phyloP scores from a whole-genome alignment of 1,140 invertebrate genomes.

The Drosophila burlai region DNA sequence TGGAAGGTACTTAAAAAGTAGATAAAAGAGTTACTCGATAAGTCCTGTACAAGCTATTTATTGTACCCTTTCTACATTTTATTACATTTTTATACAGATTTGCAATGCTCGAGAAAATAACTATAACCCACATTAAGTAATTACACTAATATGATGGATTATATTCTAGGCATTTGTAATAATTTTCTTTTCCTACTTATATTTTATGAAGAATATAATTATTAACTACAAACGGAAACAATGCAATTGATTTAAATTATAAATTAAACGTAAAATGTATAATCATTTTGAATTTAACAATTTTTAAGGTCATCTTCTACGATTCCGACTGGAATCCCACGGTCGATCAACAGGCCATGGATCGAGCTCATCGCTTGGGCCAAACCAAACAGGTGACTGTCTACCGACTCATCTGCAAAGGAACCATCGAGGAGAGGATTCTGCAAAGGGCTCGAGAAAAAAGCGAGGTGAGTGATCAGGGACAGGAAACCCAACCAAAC shows the following conservation, averaged over 20 bases:
- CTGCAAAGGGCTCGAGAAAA: slow-evolving; percentile 95
- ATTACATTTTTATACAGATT: background rate
- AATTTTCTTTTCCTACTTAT: background rate
- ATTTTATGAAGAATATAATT: too few relatives aligned
- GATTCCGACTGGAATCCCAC: slow-evolving; percentile 99
- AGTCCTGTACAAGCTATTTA: slow-evolving; percentile 25
- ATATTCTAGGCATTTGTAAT: background rate
- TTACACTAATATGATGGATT: background rate
- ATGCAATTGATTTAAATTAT: too few relatives aligned
- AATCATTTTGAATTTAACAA: background rate
- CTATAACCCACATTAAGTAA: background rate
- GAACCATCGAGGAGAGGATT: slow-evolving; percentile 96
- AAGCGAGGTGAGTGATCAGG: slow-evolving; percentile 90
- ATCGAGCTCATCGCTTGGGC: slow-evolving; percentile 94
- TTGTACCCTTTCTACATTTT: slow-evolving; percentile 14
- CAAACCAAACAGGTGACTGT: slow-evolving; percentile 97
- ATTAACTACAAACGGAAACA: too few relatives aligned
- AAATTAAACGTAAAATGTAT: too few relatives aligned
- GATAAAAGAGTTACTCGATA: slow-evolving; percentile 31
- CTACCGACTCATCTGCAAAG: slow-evolving; percentile 95
- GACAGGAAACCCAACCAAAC: slow-evolving; percentile 57
- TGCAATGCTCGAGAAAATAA: background rate
- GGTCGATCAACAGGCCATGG: slow-evolving; percentile 97
- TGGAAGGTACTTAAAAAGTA: slow-evolving; percentile 20
- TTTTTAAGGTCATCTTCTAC: slow-evolving; percentile 97